These are phyloP conservation scores for Lanius ludovicianus DNA, from an alignment of 2,113 vertebrate species.

Conservation along the genomic window DNA sequence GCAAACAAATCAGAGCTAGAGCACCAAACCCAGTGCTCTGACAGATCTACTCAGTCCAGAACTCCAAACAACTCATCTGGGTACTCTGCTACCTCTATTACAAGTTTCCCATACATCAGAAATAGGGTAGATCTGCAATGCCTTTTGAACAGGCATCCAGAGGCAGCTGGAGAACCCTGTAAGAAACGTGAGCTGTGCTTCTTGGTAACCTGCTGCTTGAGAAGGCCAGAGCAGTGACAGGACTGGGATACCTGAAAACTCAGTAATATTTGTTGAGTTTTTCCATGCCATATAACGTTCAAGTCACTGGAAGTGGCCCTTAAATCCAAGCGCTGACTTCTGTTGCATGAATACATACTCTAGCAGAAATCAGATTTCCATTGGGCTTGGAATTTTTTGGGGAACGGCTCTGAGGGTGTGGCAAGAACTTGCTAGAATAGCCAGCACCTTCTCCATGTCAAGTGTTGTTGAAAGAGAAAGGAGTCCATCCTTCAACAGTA, in stretches of 20 bases:
- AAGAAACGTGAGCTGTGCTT: not conserved
- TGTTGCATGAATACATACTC: not conserved
- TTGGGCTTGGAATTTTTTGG: accelerated
- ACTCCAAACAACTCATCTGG: not conserved
- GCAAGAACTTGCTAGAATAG: not conserved
- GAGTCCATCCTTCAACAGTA: not conserved
- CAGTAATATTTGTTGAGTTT: not conserved
- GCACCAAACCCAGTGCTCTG: not conserved
- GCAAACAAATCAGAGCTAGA: not conserved
- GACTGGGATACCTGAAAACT: not conserved
- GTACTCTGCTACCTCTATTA: not conserved
- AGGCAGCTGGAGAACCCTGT: not conserved
- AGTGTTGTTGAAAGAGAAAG: not conserved
- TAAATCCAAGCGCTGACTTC: not conserved
- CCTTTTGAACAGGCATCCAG: not conserved
- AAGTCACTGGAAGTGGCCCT: not conserved
- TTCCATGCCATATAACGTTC: not conserved
- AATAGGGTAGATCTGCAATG: not conserved
- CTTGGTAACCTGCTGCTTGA: not conserved
- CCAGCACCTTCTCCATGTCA: not conserved
- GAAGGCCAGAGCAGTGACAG: not conserved
- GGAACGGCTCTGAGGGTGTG: not conserved
- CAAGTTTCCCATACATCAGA: not conserved
- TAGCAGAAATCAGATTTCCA: not conserved
- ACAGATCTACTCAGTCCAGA: not conserved